phyloP scores from a whole-genome alignment of 2,888 invertebrate genomes.

The Rutpela maculata region DNA sequence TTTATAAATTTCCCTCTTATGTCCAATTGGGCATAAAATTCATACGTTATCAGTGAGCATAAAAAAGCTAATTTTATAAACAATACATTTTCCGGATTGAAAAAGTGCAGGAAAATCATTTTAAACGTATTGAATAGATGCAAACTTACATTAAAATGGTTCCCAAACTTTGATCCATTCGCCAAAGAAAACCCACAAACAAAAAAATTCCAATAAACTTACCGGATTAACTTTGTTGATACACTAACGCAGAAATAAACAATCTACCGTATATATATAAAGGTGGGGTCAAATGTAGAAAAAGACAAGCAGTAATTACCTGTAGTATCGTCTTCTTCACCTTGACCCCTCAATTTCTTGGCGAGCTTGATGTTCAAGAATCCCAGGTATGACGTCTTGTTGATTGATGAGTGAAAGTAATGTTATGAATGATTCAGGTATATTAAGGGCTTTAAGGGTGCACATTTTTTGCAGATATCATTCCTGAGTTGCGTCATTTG shows the following conservation, averaged over 20 bases:
- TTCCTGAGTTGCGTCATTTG: neutral
- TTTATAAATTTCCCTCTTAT: no score
- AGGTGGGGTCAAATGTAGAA: constrained; percentile 58
- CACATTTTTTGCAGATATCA: neutral
- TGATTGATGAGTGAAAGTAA: constrained; percentile 1
- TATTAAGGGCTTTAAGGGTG: constrained; percentile 2
- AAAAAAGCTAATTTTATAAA: no score
- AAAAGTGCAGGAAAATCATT: no score
- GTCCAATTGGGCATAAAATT: no score
- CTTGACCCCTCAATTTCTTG: constrained; percentile 60
- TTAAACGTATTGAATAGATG: neutral
- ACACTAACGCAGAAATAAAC: constrained; percentile 49
- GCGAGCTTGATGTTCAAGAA: constrained; percentile 40
- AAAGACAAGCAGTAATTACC: constrained; percentile 55
- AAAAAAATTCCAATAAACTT: constrained; percentile 43
- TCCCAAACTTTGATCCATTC: neutral
- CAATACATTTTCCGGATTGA: no score
- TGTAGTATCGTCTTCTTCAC: constrained; percentile 56
- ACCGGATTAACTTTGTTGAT: constrained; percentile 44
- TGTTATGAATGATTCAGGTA: neutral
- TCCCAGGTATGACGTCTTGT: constrained; percentile 53
- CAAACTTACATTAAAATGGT: neutral
- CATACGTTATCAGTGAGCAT: no score
- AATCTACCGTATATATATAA: constrained; percentile 59
- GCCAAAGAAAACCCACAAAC: constrained; percentile 26